Evolutionary conservation across 2,888 invertebrate species (phyloP).

Genomic region (Deladenus siricidicola): DNA sequence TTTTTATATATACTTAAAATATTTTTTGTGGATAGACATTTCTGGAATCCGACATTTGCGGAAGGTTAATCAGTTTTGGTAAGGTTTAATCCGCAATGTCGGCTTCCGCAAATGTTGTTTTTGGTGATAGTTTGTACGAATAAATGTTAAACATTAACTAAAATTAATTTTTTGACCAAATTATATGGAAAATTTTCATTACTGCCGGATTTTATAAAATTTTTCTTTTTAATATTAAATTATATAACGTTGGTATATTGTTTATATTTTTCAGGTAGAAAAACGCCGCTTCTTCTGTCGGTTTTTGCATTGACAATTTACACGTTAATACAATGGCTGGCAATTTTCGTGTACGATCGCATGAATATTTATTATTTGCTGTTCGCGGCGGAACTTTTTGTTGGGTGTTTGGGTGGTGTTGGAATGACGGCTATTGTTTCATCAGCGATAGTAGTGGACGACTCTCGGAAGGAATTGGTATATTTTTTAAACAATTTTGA

Average conservation of each 20-base stretch:
- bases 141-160: no score
- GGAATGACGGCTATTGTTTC: slow-evolving; percentile 30
- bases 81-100: no score
- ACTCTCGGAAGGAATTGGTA: slow-evolving; percentile 26
- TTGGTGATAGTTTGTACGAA: no score
- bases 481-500: neutral
- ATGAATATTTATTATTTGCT: slow-evolving; percentile 38
- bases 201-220: neutral
- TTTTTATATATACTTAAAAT: no score
- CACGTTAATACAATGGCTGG: slow-evolving; percentile 26
- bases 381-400: slow-evolving; percentile 26
- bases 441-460: slow-evolving; percentile 42
- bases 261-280: slow-evolving; percentile 24
- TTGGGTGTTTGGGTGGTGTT: slow-evolving; percentile 33
- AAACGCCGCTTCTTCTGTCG: slow-evolving; percentile 34
- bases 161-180: no score
- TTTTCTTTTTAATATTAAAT: neutral
- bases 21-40: no score
- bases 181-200: neutral
- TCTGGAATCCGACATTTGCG: neutral
- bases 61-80: neutral
- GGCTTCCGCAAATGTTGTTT: no score
- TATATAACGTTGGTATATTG: neutral
- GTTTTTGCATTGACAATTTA: slow-evolving; percentile 30
- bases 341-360: slow-evolving; percentile 36